A percentile compares a stretch with the other conserved stretches of the same genome.
phyloP scores from a whole-genome alignment of 2,113 vertebrate genomes.

The Danionella cerebrum region DNA sequence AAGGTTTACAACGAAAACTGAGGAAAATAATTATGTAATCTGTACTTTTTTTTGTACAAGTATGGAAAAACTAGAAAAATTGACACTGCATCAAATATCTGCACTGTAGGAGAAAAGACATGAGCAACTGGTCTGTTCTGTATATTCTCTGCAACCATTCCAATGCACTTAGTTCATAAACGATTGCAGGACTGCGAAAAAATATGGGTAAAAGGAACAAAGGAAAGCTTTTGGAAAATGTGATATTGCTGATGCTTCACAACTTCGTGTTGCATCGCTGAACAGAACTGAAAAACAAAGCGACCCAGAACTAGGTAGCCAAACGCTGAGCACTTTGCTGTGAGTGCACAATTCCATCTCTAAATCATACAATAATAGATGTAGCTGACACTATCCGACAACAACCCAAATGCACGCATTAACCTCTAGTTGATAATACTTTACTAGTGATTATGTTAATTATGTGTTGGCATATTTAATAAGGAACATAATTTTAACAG shows the following conservation, averaged over 20 bases:
- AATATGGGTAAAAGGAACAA: background rate
- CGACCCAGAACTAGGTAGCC: background rate
- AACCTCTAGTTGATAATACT: too few relatives aligned
- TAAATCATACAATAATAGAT: background rate
- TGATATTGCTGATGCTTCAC: background rate
- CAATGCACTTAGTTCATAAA: background rate
- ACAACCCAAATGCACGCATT: too few relatives aligned
- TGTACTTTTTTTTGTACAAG: too few relatives aligned
- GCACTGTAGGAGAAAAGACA: too few relatives aligned
- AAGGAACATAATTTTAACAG: too few relatives aligned
- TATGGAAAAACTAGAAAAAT: too few relatives aligned
- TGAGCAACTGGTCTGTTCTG: too few relatives aligned
- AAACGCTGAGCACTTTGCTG: background rate
- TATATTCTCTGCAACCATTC: constrained; percentile 13
- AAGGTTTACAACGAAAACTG: too few relatives aligned
- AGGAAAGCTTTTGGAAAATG: background rate
- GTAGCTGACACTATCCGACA: too few relatives aligned
- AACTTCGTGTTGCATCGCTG: background rate
- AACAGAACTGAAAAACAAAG: background rate
- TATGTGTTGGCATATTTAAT: too few relatives aligned
- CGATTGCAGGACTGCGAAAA: background rate
- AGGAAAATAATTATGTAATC: constrained; percentile 22
- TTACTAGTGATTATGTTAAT: too few relatives aligned
- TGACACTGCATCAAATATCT: too few relatives aligned
- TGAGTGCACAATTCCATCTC: background rate